Base-by-base conservation (phyloP, 2,797 vertebrate genomes). In the Cebuella pygmaea region DNA sequence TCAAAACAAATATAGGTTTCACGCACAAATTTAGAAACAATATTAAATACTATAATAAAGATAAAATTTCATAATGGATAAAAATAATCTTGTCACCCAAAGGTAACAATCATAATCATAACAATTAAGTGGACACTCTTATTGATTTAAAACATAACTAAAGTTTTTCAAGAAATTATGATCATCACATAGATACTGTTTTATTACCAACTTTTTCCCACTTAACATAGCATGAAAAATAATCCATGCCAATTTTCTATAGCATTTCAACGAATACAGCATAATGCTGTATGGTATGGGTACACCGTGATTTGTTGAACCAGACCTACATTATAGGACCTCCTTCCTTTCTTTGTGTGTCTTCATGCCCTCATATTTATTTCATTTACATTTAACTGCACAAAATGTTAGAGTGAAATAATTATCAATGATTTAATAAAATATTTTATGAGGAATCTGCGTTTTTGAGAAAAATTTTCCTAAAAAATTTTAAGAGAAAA, bases 141-240 rank as follows among this genome's bases (percentile, higher is more conserved):
- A 5, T 30, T 92, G 41, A 91, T 84, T 93, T 95, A 91, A 90
- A 96, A 74, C 7, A 78, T 79, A 93, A 83, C 81, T 76, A 91
- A 91, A 64, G 33, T 59, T 85, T 88, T 88, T 50, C 8, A 92
- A 84, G 91, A 94, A 85, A 96, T 72, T 52, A 72, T 94, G 30
- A 89, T 76, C 5, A 95, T 95, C 79, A 89, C 20, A 85, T 74
- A 83, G 75, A 72, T 78, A 74, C 22, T 93, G 6, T 61, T 93
- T 82, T 88, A 88, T 75, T 75, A 82, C 59, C 30, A 82, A 17
- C 5, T 84, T 90, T 93, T 75, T 59, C n/a, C 48, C 30, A 57
- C 33, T 78, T 79, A 89, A 52, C 11, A 74, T 74, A 87, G 72
- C 36, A 87, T 52, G 36, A 94, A 85, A 97, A 95, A 70, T 70